phyloP scores from a whole-genome alignment of 2,888 invertebrate genomes.

The Bellardia bayeri region DNA sequence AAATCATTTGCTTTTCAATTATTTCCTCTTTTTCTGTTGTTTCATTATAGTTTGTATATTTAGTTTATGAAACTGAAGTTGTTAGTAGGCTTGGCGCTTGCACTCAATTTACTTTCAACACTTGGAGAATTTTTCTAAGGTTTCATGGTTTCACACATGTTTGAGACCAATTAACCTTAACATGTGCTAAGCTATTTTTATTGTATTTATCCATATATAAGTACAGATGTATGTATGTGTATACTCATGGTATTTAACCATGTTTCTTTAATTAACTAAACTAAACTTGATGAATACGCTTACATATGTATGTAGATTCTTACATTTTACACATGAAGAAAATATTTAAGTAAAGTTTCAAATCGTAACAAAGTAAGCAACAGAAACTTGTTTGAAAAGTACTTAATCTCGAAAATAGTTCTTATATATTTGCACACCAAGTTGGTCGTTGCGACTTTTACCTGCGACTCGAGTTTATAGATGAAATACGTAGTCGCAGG shows the following conservation, averaged over 20 bases:
- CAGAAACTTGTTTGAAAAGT: too few species aligned
- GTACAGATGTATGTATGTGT: neutral
- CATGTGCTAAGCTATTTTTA: constrained; percentile 68
- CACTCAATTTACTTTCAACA: constrained; percentile 44
- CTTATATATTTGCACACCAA: too few species aligned
- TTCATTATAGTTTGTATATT: neutral
- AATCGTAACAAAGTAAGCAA: too few species aligned
- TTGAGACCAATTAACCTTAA: constrained; percentile 70
- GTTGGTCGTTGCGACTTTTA: too few species aligned
- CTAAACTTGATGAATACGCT: constrained; percentile 5
- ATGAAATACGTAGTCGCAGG: too few species aligned
- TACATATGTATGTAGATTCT: neutral
- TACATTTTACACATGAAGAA: constrained; percentile 11
- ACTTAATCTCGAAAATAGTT: too few species aligned
- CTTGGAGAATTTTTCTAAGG: constrained; percentile 55
- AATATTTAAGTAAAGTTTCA: neutral
- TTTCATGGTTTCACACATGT: constrained; percentile 63
- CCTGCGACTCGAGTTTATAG: too few species aligned
- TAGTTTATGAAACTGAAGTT: constrained; percentile 8
- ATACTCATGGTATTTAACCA: constrained; percentile 35
- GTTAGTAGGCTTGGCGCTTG: neutral
- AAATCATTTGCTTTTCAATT: neutral
- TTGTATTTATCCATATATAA: constrained; percentile 9
- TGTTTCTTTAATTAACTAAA: constrained; percentile 51
- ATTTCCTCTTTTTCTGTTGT: neutral